Evolutionary conservation across 2,888 invertebrate species (phyloP).

Genomic region (Caenorhabditis auriculariae): DNA sequence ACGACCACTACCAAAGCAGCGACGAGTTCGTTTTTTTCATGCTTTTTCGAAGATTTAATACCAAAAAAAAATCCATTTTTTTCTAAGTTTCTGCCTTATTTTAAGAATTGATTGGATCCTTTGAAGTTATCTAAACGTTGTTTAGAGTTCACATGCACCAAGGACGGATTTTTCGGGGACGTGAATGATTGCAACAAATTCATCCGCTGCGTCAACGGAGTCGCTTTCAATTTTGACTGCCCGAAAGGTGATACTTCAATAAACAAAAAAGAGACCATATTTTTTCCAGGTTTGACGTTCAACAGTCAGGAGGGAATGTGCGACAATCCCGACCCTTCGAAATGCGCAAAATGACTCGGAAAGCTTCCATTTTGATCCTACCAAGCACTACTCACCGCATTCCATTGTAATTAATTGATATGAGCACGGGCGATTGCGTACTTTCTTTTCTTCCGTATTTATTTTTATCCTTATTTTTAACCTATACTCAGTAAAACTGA

Average conservation of each 20-base stretch:
- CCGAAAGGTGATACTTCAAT: no score
- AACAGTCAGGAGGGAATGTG: conserved; percentile 50
- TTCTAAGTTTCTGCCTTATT: background rate
- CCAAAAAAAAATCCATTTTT: no score
- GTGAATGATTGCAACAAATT: conserved; percentile 45
- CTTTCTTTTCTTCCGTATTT: no score
- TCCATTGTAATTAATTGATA: no score
- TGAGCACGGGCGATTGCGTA: no score
- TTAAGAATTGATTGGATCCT: background rate
- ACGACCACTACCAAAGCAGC: conserved; percentile 19
- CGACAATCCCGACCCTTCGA: conserved; percentile 54
- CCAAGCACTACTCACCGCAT: no score
- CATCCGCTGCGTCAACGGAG: conserved; percentile 54
- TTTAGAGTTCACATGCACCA: conserved; percentile 46
- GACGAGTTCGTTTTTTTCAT: no score
- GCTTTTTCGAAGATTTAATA: no score
- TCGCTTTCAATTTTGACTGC: conserved; percentile 60
- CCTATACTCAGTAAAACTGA: background rate
- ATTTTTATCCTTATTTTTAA: no score
- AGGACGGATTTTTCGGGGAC: conserved; percentile 59
- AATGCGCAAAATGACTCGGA: conserved; percentile 43
- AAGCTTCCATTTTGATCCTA: no score
- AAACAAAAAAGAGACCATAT: conserved; percentile 10
- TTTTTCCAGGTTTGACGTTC: conserved; percentile 40
- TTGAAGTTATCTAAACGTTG: background rate